Evolutionary conservation across 2,113 vertebrate species (phyloP).

Genomic region (Gallinago paraguaiae): DNA sequence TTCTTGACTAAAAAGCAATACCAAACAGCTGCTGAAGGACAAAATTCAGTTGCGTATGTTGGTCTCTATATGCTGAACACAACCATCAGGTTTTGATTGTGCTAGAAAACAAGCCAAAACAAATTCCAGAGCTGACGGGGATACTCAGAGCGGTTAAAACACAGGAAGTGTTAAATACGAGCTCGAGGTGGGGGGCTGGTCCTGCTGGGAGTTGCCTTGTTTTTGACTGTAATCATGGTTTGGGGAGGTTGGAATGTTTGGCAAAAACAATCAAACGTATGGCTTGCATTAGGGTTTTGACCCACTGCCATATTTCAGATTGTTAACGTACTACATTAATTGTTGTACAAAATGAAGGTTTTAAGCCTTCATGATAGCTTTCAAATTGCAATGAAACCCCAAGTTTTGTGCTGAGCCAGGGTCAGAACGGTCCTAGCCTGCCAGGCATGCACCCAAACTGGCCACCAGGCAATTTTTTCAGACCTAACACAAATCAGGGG

Average conservation of each 20-base stretch:
- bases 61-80: background rate
- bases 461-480: background rate
- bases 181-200: background rate
- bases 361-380: background rate
- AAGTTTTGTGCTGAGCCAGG: background rate
- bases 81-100: conserved; percentile 56
- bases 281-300: background rate
- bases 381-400: background rate
- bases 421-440: background rate
- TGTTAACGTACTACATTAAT: background rate
- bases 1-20: background rate
- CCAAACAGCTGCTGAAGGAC: conserved; percentile 7
- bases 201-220: background rate
- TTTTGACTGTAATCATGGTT: background rate
- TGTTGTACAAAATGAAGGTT: background rate
- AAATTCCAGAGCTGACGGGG: conserved; percentile 42
- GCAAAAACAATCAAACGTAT: background rate
- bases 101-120: conserved; percentile 2
- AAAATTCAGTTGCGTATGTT: background rate
- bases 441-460: background rate
- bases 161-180: conserved; percentile 46
- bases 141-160: conserved; percentile 11
- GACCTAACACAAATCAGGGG: background rate
- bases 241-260: background rate
- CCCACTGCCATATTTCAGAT: background rate